Evolutionary conservation across 2,113 vertebrate species (phyloP), one percentile per base, ranked within the genome.

Genomic region (Cololabis saira): DNA sequence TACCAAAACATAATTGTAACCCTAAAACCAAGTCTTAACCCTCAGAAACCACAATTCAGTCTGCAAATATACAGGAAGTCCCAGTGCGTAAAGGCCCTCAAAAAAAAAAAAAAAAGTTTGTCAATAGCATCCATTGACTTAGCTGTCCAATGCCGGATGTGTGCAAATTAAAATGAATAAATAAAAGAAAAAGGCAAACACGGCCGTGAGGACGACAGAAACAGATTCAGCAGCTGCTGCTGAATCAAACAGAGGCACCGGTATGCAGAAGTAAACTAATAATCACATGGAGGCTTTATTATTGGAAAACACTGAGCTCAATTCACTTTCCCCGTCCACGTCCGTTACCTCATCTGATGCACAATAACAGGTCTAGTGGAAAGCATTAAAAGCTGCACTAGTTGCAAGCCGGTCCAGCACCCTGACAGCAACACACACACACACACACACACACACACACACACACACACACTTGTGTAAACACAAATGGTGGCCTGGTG

Each of bases 201-300:
- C 1, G 53, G 15, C 74, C 55, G 67, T 19, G 19, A 57, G 68
- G 16, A 16, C 3, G 12, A 21, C 30, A 2, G 49, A 71, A 72
- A 47, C 58, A 19, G 61, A 51, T 19, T 67, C 55, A 58, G 6
- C 77, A 58, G 74, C 81, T 75, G 69, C 70, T 43, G 24, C 56
- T 72, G 60, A 80, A 69, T 22, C 79, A 75, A 81, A 85, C 73
- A 67, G 13, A 77, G 44, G 33, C 12, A 7, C 67, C 69, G 62
- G 53, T 55, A 78, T 67, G 68, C 51, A 65, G 40, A 54, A 63
- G 71, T 18, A 63, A 45, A 74, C 50, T 40, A 17, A 15, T 12
- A 30, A 47, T 44, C 61, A 70, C 18, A n/a, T 19, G 50, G 42
- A 40, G 27, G n/a, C 3, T 3, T 16, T 2, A 1, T 41, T 41